These are phyloP conservation scores for Corydoras maculifer DNA, from an alignment of 2,113 vertebrate species.

Conservation along the genomic window DNA sequence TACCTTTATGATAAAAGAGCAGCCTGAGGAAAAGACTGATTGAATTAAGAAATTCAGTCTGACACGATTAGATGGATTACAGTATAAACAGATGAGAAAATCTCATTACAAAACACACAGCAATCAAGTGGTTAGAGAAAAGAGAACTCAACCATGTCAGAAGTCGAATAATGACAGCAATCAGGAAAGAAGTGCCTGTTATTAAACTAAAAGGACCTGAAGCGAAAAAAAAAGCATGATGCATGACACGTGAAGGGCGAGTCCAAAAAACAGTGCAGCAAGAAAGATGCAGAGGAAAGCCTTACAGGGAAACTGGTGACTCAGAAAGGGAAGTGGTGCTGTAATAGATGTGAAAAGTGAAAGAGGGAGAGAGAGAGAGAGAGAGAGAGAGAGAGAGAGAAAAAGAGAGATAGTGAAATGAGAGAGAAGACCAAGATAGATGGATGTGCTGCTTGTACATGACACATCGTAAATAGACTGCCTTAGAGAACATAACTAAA, in stretches of 20 bases:
- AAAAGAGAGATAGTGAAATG: neutral
- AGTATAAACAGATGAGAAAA: neutral
- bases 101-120: neutral
- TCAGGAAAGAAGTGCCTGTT: neutral
- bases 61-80: neutral
- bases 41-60: neutral
- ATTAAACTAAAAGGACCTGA: constrained; percentile 7
- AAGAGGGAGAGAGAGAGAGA: neutral
- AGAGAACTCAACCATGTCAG: constrained; percentile 3
- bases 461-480: constrained; percentile 15
- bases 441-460: constrained; percentile 4
- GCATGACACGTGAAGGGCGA: neutral
- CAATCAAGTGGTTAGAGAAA: neutral
- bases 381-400: constrained; percentile 1
- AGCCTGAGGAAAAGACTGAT: neutral
- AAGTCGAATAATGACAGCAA: neutral
- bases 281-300: neutral
- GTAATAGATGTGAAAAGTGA: neutral
- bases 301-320: neutral
- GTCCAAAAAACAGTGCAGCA: neutral
- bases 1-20: neutral
- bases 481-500: constrained; percentile 19
- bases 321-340: neutral
- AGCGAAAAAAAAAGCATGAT: neutral
- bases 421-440: constrained; percentile 9